A percentile compares a stretch with the other conserved stretches of the same genome.
phyloP scores from a whole-genome alignment of 1,140 invertebrate species.

The Zaprionus kolodkinae region DNA sequence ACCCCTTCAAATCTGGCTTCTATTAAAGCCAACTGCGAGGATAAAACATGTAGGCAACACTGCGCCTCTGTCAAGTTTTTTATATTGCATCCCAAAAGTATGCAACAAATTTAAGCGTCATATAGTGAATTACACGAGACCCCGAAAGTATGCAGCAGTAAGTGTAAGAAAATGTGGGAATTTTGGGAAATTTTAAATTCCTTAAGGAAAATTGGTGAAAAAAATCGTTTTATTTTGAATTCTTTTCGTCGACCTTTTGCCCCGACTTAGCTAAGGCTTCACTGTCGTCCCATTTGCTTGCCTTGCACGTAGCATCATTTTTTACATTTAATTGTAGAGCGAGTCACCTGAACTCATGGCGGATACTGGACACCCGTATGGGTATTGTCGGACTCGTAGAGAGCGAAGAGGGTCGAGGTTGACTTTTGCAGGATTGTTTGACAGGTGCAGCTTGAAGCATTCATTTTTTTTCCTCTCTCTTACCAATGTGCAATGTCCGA shows the following conservation, averaged over 20 bases:
- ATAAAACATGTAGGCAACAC: too few relatives aligned
- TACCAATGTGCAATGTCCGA: background rate
- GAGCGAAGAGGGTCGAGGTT: background rate
- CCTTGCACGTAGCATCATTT: slow-evolving; percentile 76
- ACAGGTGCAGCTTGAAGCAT: background rate
- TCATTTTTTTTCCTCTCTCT: background rate
- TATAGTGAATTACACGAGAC: background rate
- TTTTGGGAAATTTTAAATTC: too few relatives aligned
- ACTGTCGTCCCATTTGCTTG: slow-evolving; percentile 56
- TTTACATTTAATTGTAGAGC: slow-evolving; percentile 76
- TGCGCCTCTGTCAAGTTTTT: too few relatives aligned
- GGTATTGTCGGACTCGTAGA: background rate
- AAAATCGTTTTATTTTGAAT: too few relatives aligned
- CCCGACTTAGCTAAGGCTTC: slow-evolving; percentile 14
- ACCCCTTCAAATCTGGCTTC: background rate
- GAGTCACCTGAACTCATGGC: background rate
- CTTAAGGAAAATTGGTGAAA: too few relatives aligned
- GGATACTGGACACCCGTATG: background rate
- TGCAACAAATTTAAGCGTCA: slow-evolving; percentile 9
- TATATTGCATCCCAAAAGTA: slow-evolving; percentile 34
- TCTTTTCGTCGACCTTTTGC: slow-evolving; percentile 25
- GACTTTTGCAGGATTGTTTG: slow-evolving; percentile 3
- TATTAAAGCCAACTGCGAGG: too few relatives aligned
- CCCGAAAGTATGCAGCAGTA: background rate
- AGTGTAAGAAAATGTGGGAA: too few relatives aligned